Base-by-base conservation (phyloP, 2,888 invertebrate genomes). In the Teleiodes luculella region DNA sequence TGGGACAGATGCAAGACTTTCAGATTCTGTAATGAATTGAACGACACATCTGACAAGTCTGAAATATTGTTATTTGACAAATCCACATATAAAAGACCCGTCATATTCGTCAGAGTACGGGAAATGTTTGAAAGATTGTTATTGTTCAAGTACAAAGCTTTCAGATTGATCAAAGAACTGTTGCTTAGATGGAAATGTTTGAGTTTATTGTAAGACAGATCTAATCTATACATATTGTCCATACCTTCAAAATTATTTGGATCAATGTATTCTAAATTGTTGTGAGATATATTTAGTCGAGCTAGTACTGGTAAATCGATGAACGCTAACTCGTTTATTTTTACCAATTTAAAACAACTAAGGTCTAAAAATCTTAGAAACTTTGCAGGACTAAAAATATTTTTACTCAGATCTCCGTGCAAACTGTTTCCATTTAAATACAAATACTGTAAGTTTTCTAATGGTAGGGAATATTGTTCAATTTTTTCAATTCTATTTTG, bases 211-310 rank as follows among this genome's bases (percentile, higher is more conserved):
- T 67, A 57, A 1, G 87, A 86, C 33, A 88, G 41, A 61, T 88
- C 86, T 55, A 88, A 67, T 52, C 78, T 81, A 37, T 73, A 80
- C 64, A 87, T 67, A 54, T 86, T 86, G 35, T 71, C 67, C 52
- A 83, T 63, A 1, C 67, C 67, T 46, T 60, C 63, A 28, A 88
- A 87, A 65, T 80, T 86, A 20, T 76, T 70, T 0, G 72, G 52
- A 5, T 71, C 66, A 43, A 88, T 72, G n/a, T 54, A 60, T 28
- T 72, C 61, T 14, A 88, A 77, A 30, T 59, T 50, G 63, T 85
- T 86, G 43, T 79, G 63, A 1, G 86, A 86, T 51, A 88, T 54
- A 59, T 86, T 86, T 4, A 88, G 60, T 58, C 74, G 67, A 5
- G 76, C 74, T 33, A 86, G 49, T n/a, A 79, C 68, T 7, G 83